Evolutionary conservation across 1,140 invertebrate species (phyloP), one percentile per base, ranked within the genome.

Genomic region (Drosophila aff.): DNA sequence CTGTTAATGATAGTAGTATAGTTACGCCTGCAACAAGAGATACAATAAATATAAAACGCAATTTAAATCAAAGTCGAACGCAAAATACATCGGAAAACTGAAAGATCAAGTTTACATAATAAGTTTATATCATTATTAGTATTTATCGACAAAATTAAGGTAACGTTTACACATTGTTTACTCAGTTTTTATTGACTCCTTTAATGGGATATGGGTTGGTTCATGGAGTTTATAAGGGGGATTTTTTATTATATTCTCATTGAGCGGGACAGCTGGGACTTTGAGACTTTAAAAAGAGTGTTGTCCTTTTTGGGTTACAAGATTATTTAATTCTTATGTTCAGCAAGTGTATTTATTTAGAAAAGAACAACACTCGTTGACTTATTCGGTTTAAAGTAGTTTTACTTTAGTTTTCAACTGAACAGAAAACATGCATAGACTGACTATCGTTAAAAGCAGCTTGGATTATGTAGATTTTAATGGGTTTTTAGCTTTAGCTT

Each of bases 1-100:
- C 98, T 94, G 98, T 99, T 95, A 99, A 96, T 94, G 98, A 99
- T 93, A 99, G 97, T 93, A 99, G 96, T 94, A 99, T 99, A 93
- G 98, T 99, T 93, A 99, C 98, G 95, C 98, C 98, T 99, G 96
- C 93, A 93, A 94, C 82, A 91, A 92, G 87, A 92, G 79, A 92
- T 86, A 91, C 81, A 81, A 82, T 85, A 85, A 90, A 81, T 76
- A 84, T 82, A 79, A 76, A 91, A 79, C 83, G 76, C 69, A 82
- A 80, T 89, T 73, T 69, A 85, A 85, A 85, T 67, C 26, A 91
- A 86, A 83, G 59, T 68, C 50, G 41, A 78, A 90, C 59, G 43
- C 44, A 65, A 92, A 84, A 87, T 71, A 74, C 58, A 74, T 75
- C 59, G 69, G 84, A 86, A 79, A 87, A 72, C 61, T 79, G 49